phyloP scores from a whole-genome alignment of 2,113 vertebrate species.

The Tautogolabrus adspersus region DNA sequence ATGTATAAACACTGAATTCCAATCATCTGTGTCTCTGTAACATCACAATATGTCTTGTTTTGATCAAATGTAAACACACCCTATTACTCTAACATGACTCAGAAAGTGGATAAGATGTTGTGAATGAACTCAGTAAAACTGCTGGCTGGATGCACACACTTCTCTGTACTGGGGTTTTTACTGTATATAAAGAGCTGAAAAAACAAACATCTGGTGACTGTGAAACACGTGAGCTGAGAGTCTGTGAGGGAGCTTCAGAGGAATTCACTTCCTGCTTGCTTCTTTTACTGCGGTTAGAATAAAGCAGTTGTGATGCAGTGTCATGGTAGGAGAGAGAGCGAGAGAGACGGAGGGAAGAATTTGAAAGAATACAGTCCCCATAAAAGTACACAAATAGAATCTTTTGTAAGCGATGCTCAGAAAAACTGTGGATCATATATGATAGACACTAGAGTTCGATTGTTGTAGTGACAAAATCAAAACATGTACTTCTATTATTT shows the following conservation, averaged over 20 bases:
- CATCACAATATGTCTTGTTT: constrained; percentile 36
- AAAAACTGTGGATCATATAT: not conserved
- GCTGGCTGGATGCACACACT: constrained; percentile 11
- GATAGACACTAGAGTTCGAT: too few relatives aligned
- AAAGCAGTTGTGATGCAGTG: constrained; percentile 56
- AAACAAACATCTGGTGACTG: constrained; percentile 62
- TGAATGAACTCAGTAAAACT: constrained; percentile 43
- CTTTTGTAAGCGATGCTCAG: constrained; percentile 12
- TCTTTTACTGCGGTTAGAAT: constrained; percentile 60
- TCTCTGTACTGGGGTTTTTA: constrained; percentile 26
- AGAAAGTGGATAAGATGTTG: constrained; percentile 20
- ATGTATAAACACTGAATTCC: constrained; percentile 64
- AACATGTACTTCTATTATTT: too few relatives aligned
- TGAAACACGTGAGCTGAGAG: constrained; percentile 42
- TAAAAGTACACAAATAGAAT: constrained; percentile 38
- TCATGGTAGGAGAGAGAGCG: constrained; percentile 46
- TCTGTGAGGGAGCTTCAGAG: constrained; percentile 54
- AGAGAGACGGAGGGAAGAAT: constrained; percentile 59
- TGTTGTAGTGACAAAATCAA: too few relatives aligned
- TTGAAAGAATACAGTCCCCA: constrained; percentile 40
- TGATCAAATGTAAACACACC: constrained; percentile 21
- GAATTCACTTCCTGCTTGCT: constrained; percentile 72
- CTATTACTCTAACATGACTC: constrained; percentile 29
- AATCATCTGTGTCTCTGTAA: constrained; percentile 11
- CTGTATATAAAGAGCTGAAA: constrained; percentile 36